Percentiles rank a stretch among this genome's conserved stretches.
phyloP scores from a whole-genome alignment of 30 jellyfish, hydroid and myxozoan genomes.

The Aurelia sp. region DNA sequence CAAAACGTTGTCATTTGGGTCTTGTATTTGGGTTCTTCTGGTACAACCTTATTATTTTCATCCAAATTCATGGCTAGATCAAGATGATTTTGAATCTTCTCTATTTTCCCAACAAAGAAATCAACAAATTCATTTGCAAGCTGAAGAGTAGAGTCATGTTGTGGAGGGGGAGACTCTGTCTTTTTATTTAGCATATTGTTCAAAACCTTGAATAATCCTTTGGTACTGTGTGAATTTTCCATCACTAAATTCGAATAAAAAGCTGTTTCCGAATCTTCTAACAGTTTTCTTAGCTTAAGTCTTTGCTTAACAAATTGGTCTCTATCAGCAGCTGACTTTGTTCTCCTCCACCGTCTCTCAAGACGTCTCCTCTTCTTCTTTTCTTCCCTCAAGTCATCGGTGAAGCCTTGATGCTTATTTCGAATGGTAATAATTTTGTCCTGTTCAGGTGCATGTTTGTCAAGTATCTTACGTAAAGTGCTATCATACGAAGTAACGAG shows the following conservation, averaged over 20 bases:
- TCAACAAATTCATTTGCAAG: constrained; percentile 50
- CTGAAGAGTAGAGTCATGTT: constrained; percentile 6
- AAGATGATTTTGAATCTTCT: constrained; percentile 14
- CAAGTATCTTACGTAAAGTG: constrained; percentile 35
- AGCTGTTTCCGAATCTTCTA: constrained; percentile 22
- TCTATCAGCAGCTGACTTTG: constrained; percentile 29
- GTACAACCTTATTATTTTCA: constrained; percentile 26
- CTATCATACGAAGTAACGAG: constrained; percentile 52
- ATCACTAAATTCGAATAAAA: constrained; percentile 8
- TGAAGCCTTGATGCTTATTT: constrained; percentile 30
- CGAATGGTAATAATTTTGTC: constrained; percentile 32
- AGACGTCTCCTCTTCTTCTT: constrained; percentile 54
- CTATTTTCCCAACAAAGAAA: constrained; percentile 25
- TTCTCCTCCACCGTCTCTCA: constrained; percentile 50
- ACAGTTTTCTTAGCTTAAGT: constrained; percentile 14
- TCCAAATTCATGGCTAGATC: constrained; percentile 29
- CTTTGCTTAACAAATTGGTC: constrained; percentile 38
- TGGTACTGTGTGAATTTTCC: background rate
- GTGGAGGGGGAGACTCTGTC: constrained; percentile 41
- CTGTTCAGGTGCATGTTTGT: constrained; percentile 60
- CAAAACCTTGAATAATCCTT: constrained; percentile 1
- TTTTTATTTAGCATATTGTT: background rate
- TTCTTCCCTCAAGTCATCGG: constrained; percentile 29
- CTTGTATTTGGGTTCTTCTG: constrained; percentile 37
- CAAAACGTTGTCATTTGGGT: constrained; percentile 22